Evolutionary conservation across 2,113 vertebrate species (phyloP).

Genomic region (Saguinus midas): DNA sequence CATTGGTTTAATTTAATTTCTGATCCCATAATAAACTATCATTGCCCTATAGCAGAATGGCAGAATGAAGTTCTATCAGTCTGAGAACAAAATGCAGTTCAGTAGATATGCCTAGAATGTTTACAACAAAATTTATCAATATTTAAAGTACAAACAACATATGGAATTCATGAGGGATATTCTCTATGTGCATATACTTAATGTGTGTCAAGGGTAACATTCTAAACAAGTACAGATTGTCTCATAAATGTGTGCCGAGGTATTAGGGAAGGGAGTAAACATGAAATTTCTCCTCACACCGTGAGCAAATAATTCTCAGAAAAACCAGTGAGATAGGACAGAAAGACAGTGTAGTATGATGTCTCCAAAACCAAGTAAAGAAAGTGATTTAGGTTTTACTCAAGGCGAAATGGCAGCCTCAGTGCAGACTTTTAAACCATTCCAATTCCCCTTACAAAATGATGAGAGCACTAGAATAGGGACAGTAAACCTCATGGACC

Average conservation of each 20-base stretch:
- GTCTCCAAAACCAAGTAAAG: not conserved
- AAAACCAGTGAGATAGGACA: not conserved
- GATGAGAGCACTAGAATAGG: not conserved
- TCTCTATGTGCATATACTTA: not conserved
- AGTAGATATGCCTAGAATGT: not conserved
- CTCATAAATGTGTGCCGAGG: not conserved
- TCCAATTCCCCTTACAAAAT: not conserved
- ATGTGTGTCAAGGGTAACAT: not conserved
- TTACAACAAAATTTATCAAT: conserved; percentile 23
- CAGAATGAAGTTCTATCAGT: not conserved
- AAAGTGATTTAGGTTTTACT: not conserved
- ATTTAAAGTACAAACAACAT: conserved; percentile 1
- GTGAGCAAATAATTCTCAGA: not conserved
- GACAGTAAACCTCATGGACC: not conserved
- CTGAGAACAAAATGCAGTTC: not conserved
- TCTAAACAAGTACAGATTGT: not conserved
- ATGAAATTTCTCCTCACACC: not conserved
- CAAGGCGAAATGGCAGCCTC: not conserved
- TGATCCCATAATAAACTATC: not conserved
- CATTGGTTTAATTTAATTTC: conserved; percentile 32
- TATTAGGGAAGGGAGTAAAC: not conserved
- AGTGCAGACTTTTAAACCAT: not conserved
- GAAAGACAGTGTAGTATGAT: not conserved
- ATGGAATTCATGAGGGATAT: not conserved
- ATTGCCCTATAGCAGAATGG: not conserved